A percentile compares a stretch with the other conserved stretches of the same genome.
Conservation (phyloP, 2,113 vertebrate species). For the Steatornis caripensis region DNA sequence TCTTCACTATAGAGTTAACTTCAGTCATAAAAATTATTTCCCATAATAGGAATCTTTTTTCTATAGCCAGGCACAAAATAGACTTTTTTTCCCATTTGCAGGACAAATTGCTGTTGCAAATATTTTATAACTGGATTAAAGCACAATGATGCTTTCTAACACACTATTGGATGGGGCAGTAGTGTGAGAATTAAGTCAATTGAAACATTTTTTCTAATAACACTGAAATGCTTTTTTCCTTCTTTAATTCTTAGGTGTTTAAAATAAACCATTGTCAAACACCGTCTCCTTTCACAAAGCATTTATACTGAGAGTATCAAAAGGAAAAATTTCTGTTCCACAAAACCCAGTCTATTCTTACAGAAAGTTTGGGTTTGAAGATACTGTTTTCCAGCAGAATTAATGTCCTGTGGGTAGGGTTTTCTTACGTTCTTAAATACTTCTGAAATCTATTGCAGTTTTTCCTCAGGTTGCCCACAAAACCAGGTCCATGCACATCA, state of each 20-base stretch:
- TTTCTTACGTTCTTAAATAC: not conserved
- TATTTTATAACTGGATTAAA: not conserved
- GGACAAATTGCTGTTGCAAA: not conserved
- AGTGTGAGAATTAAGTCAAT: not conserved
- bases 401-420: not conserved
- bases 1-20: not conserved
- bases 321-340: not conserved
- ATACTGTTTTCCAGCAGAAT: not conserved
- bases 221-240: not conserved
- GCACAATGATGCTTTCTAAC: not conserved
- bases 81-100: not conserved
- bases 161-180: not conserved
- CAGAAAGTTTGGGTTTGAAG: not conserved
- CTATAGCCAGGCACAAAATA: not conserved
- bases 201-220: not conserved
- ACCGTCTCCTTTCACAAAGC: not conserved
- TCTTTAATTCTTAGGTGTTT: not conserved
- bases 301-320: not conserved
- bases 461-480: rapidly evolving
- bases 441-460: rapidly evolving
- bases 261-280: not conserved
- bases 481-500: rapidly evolving
- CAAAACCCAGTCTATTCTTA: not conserved
- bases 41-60: not conserved
- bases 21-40: not conserved